Conservation (phyloP, 2,113 vertebrate genomes). For the Nannospalax galili region DNA sequence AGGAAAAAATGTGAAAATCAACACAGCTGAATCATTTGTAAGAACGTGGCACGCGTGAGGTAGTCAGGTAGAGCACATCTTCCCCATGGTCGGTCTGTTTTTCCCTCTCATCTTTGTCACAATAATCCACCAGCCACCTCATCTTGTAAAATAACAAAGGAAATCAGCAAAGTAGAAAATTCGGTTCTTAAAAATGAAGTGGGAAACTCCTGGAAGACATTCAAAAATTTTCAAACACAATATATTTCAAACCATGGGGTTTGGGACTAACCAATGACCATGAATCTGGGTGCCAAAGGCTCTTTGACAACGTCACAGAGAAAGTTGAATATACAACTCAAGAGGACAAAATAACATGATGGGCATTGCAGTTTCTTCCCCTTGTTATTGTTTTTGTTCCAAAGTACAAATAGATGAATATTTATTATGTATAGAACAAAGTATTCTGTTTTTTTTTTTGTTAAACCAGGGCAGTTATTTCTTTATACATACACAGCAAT, state of each 20-base stretch:
- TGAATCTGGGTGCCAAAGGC: not conserved
- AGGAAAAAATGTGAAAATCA: not conserved
- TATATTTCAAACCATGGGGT: not conserved
- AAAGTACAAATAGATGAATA: not conserved
- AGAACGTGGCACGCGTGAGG: not conserved
- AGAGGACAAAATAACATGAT: not conserved
- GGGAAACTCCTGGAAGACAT: not conserved
- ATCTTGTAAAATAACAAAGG: not conserved
- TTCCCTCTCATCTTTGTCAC: not conserved
- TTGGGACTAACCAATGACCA: not conserved
- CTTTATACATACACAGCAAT: not conserved
- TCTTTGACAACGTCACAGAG: not conserved
- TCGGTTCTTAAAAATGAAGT: conserved; percentile 2
- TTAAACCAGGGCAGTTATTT: not conserved
- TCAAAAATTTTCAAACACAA: not conserved
- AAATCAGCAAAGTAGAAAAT: not conserved
- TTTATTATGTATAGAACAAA: not conserved
- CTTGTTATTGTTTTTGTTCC: not conserved
- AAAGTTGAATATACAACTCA: not conserved
- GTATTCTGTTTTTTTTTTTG: not conserved
- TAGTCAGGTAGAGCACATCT: not conserved
- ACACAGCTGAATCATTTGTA: not conserved
- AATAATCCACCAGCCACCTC: not conserved
- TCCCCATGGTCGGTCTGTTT: not conserved
- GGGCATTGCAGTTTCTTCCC: not conserved